Conservation (phyloP, 2,797 vertebrate species). For the Salarias fasciatus region DNA sequence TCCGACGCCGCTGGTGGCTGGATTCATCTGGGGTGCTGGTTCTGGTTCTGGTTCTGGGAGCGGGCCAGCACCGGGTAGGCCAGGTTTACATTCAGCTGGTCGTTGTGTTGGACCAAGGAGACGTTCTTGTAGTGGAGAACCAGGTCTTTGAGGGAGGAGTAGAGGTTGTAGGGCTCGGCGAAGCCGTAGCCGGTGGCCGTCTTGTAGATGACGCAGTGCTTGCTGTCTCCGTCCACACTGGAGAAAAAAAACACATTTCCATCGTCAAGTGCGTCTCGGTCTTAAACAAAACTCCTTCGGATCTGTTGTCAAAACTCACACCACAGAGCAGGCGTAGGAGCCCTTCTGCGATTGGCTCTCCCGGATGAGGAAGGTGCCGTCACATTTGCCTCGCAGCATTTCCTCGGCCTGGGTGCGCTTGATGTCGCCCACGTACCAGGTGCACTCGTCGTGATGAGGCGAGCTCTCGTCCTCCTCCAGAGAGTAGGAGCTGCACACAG, state of each 20-base stretch:
- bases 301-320: slow-evolving; percentile 89
- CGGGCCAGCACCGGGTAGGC: slow-evolving; percentile 87
- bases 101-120: slow-evolving; percentile 95
- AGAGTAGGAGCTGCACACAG: slow-evolving; percentile 84
- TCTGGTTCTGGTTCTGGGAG: slow-evolving; percentile 78
- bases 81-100: slow-evolving; percentile 92
- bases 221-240: slow-evolving; percentile 91
- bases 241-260: slow-evolving; percentile 23
- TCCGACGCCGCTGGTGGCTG: slow-evolving; percentile 41
- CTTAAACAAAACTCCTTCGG: no score
- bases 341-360: slow-evolving; percentile 94
- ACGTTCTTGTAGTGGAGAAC: slow-evolving; percentile 95
- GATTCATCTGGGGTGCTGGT: slow-evolving; percentile 78
- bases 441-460: slow-evolving; percentile 90
- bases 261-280: no score
- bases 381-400: slow-evolving; percentile 88
- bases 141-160: slow-evolving; percentile 91
- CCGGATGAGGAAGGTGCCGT: slow-evolving; percentile 94
- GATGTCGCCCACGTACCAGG: slow-evolving; percentile 94
- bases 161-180: slow-evolving; percentile 94
- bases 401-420: slow-evolving; percentile 91
- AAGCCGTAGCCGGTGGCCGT: slow-evolving; percentile 91
- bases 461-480: slow-evolving; percentile 87
- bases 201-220: slow-evolving; percentile 95
- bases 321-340: slow-evolving; percentile 93